Conservation (phyloP, 2,113 vertebrate species). For the Rhinopomastus cyanomelas region DNA sequence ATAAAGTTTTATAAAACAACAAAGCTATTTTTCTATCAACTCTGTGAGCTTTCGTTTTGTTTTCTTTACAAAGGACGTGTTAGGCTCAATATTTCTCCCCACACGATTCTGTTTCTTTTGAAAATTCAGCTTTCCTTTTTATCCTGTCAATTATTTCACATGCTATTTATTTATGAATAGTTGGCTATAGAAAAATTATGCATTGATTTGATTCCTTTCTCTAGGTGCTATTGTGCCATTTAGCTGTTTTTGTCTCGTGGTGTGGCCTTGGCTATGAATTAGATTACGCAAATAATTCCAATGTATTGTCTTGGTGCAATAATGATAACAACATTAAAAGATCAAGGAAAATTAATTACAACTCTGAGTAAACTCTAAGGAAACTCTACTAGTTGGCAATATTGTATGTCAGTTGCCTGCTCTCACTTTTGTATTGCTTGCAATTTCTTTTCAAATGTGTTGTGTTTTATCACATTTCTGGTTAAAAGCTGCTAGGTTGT, state of each 20-base stretch:
- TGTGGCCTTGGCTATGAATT: not conserved
- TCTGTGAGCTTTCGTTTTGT: not conserved
- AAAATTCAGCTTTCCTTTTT: not conserved
- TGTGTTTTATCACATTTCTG: not conserved
- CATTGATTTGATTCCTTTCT: not conserved
- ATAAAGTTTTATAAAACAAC: not conserved
- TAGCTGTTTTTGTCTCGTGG: not conserved
- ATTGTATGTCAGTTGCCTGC: not conserved
- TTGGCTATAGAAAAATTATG: not conserved
- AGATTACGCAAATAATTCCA: not conserved
- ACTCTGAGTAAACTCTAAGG: not conserved
- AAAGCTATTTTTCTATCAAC: not conserved
- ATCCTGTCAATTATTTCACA: not conserved
- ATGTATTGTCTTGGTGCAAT: not conserved
- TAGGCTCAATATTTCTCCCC: not conserved
- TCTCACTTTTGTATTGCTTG: not conserved
- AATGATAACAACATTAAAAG: not conserved
- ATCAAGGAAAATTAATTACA: not conserved
- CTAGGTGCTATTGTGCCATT: not conserved
- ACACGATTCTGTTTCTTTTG: not conserved
- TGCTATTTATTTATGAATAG: not conserved
- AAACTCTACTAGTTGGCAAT: not conserved
- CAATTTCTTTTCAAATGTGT: not conserved
- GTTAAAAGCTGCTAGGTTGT: conserved; percentile 32
- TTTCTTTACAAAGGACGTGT: not conserved